These are phyloP conservation scores for Spongia lamella DNA, from an alignment of 37 sponge, comb jelly and placozoan genomes.

Conservation along the genomic window DNA sequence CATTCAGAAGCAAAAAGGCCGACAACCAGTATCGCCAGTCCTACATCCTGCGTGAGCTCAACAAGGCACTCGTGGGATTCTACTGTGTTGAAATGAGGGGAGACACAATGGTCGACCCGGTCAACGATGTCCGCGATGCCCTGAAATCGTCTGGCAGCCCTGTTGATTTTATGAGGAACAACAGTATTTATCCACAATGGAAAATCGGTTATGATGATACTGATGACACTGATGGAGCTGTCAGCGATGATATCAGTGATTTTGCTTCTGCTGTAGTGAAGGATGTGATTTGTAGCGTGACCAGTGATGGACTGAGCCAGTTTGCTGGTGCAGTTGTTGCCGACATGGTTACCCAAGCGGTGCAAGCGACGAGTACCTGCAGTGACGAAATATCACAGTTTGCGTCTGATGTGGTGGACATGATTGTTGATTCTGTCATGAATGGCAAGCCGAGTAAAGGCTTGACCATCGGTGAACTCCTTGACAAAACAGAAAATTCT, in stretches of 20 bases:
- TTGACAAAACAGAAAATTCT: too few relatives aligned
- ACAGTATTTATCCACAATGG: background rate
- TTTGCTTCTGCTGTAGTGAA: background rate
- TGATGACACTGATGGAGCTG: conserved; percentile 1
- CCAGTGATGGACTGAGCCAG: too few relatives aligned
- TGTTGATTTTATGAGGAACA: conserved; percentile 5
- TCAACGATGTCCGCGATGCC: conserved; percentile 1
- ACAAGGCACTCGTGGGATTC: conserved; percentile 70
- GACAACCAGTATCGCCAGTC: conserved; percentile 40
- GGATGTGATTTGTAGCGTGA: background rate
- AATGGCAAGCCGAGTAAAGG: too few relatives aligned
- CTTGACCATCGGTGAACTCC: too few relatives aligned
- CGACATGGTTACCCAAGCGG: too few relatives aligned
- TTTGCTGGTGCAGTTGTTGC: too few relatives aligned
- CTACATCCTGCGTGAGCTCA: conserved; percentile 59
- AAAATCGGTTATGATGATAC: conserved; percentile 5
- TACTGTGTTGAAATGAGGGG: conserved; percentile 55
- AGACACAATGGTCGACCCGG: conserved; percentile 24
- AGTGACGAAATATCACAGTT: too few relatives aligned
- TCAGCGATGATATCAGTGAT: background rate
- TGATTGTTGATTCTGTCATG: too few relatives aligned
- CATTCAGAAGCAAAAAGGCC: background rate
- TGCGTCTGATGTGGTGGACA: too few relatives aligned
- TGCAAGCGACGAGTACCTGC: too few relatives aligned
- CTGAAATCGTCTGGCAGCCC: background rate